These are phyloP conservation scores for Whitmania pigra DNA, from an alignment of 1,140 invertebrate species.

Conservation along the genomic window DNA sequence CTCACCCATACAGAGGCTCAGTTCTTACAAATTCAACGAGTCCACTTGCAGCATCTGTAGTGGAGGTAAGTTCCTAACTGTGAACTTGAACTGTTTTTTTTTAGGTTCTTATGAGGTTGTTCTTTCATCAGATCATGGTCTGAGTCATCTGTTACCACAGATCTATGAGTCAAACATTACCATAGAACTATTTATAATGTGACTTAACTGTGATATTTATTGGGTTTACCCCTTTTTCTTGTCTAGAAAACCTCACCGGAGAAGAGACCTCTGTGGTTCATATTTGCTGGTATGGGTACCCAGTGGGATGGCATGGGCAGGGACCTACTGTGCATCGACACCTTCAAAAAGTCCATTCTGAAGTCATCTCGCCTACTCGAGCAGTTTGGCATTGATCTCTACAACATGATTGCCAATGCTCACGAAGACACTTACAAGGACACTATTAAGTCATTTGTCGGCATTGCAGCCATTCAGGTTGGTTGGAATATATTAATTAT, in stretches of 20 bases:
- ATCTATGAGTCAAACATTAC: too few relatives aligned
- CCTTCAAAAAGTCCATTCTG: conserved; percentile 63
- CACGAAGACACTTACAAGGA: conserved; percentile 64
- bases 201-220: too few relatives aligned
- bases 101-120: too few relatives aligned
- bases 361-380: conserved; percentile 61
- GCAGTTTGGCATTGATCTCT: conserved; percentile 64
- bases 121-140: too few relatives aligned
- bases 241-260: conserved; percentile 18
- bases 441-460: conserved; percentile 74
- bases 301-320: conserved; percentile 91
- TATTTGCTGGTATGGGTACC: conserved; percentile 91
- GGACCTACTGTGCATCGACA: conserved; percentile 63
- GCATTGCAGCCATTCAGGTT: conserved; percentile 84
- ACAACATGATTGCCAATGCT: conserved; percentile 63
- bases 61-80: not conserved
- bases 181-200: too few relatives aligned
- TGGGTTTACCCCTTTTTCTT: not conserved
- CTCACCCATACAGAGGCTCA: conserved; percentile 65
- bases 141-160: too few relatives aligned
- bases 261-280: conserved; percentile 69
- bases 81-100: too few relatives aligned
- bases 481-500: not conserved
- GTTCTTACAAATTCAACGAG: conserved; percentile 49
- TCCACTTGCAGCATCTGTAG: not conserved